Evolutionary conservation across 1,140 invertebrate genomes (phyloP).

Genomic region (Stegodyphus mimosarum): DNA sequence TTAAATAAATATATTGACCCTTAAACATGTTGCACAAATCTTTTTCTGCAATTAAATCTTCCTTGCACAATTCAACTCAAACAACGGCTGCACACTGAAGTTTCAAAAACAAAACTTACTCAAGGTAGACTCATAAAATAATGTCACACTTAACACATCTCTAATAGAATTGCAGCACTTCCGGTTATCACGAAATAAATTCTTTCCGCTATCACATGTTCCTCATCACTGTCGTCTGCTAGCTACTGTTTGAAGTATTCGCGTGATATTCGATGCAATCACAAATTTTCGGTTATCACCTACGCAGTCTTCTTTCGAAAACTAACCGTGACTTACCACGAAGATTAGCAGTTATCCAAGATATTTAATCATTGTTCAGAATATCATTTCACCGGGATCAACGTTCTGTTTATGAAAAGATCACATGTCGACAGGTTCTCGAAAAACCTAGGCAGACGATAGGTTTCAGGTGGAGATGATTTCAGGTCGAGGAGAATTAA

Average conservation of each 20-base stretch:
- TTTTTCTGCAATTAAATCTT: too few species aligned
- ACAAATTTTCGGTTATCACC: neutral
- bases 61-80: too few species aligned
- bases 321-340: neutral
- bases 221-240: neutral
- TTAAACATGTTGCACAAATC: too few species aligned
- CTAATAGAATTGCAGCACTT: too few species aligned
- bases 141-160: too few species aligned
- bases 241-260: neutral
- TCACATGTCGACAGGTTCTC: conserved; percentile 18
- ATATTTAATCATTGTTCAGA: neutral
- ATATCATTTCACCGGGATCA: neutral
- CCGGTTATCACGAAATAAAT: too few species aligned
- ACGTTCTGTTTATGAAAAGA: neutral
- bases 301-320: too few species aligned
- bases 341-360: neutral
- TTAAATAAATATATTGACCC: too few species aligned
- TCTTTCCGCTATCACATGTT: neutral
- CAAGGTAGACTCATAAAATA: too few species aligned
- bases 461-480: conserved; percentile 25
- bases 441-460: conserved; percentile 2
- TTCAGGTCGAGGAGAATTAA: conserved; percentile 5
- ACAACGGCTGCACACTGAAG: too few species aligned
- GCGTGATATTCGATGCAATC: neutral
- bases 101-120: too few species aligned